A percentile compares a stretch with the other conserved stretches of the same genome.
These are phyloP conservation scores for Steatornis caripensis DNA, from an alignment of 2,113 vertebrate species.

Conservation along the genomic window DNA sequence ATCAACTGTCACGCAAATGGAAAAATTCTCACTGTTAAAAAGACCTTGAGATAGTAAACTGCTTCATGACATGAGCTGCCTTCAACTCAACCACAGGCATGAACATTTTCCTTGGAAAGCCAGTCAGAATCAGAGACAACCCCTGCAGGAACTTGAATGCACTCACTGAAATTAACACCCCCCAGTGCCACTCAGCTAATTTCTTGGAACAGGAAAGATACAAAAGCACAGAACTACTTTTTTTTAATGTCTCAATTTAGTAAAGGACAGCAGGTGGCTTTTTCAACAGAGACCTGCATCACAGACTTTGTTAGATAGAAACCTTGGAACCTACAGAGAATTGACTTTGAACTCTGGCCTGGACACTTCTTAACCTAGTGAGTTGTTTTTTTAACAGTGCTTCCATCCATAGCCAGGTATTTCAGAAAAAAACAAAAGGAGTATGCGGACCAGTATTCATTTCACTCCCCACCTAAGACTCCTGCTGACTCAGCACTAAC, in stretches of 20 bases:
- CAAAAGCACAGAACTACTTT: background rate
- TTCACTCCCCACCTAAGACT: background rate
- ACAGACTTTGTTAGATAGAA: background rate
- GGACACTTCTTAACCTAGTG: background rate
- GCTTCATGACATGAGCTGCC: background rate
- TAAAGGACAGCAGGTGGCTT: background rate
- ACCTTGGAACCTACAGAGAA: background rate
- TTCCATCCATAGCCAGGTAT: background rate
- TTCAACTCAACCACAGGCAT: background rate
- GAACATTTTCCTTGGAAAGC: background rate
- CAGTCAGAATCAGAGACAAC: background rate
- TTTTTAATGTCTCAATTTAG: background rate
- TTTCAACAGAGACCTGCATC: background rate
- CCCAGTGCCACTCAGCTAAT: accelerated
- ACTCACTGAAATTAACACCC: background rate
- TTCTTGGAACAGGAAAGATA: background rate
- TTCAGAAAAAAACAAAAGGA: background rate
- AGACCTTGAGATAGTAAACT: background rate
- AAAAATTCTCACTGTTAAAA: background rate
- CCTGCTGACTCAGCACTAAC: background rate
- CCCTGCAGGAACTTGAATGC: background rate
- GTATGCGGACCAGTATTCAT: background rate
- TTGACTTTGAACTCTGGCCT: background rate
- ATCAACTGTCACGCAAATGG: background rate
- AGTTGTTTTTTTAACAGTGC: background rate